Percentiles rank a stretch among this genome's conserved stretches.
Evolutionary conservation across 2,113 vertebrate genomes (phyloP).

Genomic region (Electrona antarctica): DNA sequence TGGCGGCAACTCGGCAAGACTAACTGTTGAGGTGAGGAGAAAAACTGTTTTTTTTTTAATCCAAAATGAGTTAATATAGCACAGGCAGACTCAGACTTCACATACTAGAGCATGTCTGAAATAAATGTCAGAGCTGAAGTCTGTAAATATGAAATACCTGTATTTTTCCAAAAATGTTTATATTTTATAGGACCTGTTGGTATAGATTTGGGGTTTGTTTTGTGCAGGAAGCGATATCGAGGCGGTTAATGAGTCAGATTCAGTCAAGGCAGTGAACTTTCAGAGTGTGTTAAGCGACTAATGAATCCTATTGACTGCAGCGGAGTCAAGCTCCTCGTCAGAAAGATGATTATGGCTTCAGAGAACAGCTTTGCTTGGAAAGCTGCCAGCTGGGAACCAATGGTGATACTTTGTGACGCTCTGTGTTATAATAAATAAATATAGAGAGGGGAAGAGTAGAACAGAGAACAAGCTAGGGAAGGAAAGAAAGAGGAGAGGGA

Average conservation of each 20-base stretch:
- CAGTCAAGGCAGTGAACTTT: neutral
- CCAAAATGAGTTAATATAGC: too few species aligned
- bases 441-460: neutral
- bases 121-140: too few species aligned
- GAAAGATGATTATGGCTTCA: slow-evolving; percentile 29
- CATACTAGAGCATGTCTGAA: too few species aligned
- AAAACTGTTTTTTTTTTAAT: too few species aligned
- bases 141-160: too few species aligned
- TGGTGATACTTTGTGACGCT: neutral
- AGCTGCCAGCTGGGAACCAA: slow-evolving; percentile 37
- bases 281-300: neutral
- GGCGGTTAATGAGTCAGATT: neutral
- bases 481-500: neutral
- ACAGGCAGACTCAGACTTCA: too few species aligned
- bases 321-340: slow-evolving; percentile 19
- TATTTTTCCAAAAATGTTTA: too few species aligned
- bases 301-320: neutral
- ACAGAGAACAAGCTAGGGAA: slow-evolving; percentile 3
- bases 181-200: slow-evolving; percentile 13
- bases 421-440: too few species aligned
- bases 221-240: neutral
- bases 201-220: too few species aligned
- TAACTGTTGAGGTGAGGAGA: too few species aligned
- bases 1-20: too few species aligned
- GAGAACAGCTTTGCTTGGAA: slow-evolving; percentile 38